These are phyloP conservation scores for Nemopilema nomurai DNA, from an alignment of 30 jellyfish, hydroid and myxozoan species.

Conservation along the genomic window DNA sequence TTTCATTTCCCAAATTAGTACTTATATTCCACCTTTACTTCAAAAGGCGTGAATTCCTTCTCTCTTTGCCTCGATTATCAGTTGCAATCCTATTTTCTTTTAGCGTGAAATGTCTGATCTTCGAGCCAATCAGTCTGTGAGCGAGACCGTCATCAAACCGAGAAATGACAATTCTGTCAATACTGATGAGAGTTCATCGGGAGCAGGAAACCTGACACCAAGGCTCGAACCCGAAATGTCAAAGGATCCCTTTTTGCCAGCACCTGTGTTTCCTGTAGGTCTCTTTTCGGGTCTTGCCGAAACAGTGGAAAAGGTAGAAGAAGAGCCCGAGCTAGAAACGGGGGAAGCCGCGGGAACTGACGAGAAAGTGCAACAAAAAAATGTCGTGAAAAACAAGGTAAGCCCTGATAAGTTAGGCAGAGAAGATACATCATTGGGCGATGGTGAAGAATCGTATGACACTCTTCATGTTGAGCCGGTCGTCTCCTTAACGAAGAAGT, in stretches of 20 bases:
- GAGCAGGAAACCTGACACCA: conserved; percentile 69
- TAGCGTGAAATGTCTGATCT: conserved; percentile 57
- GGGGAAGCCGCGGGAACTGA: conserved; percentile 32
- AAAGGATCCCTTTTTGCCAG: conserved; percentile 97
- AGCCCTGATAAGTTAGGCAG: conserved; percentile 8
- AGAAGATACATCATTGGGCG: conserved; percentile 28
- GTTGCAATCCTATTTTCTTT: not conserved
- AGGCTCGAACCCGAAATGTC: conserved; percentile 88
- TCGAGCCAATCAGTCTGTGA: conserved; percentile 52
- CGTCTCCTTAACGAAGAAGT: conserved; percentile 58
- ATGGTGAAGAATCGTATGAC: conserved; percentile 67
- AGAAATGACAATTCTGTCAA: conserved; percentile 26
- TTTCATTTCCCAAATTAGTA: no score
- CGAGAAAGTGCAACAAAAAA: conserved; percentile 36
- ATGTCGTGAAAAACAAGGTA: not conserved
- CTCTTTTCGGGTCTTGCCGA: conserved; percentile 88
- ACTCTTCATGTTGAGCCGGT: conserved; percentile 84
- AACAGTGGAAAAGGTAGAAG: conserved; percentile 58
- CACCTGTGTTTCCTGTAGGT: conserved; percentile 86
- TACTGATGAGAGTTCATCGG: conserved; percentile 62
- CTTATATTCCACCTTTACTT: no score
- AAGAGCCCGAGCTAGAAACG: conserved; percentile 73
- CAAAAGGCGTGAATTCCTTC: no score
- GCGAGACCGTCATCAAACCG: conserved; percentile 58
- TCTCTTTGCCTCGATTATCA: not conserved